phyloP scores from a whole-genome alignment of 35 echinoderm and acorn worm species.

The Stichopus chloronotus region DNA sequence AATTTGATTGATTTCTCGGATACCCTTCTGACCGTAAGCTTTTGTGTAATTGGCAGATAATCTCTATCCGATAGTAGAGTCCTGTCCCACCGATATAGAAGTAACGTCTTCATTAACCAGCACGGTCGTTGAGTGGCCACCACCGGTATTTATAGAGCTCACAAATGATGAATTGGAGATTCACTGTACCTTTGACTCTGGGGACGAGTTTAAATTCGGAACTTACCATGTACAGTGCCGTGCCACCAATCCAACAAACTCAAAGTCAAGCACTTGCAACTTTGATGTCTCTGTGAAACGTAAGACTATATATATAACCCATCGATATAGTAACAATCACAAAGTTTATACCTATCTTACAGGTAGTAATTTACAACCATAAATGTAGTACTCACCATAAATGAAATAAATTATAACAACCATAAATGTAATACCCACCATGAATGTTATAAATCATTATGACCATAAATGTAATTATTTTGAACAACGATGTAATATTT shows the following conservation, averaged over 20 bases:
- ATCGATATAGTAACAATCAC: no score
- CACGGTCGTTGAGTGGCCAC: background rate
- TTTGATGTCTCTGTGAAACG: background rate
- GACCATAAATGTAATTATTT: no score
- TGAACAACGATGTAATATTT: no score
- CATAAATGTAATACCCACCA: no score
- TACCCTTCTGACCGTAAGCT: no score
- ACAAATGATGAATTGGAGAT: background rate
- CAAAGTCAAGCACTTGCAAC: background rate
- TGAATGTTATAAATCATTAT: no score
- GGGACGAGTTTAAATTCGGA: background rate
- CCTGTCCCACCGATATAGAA: background rate
- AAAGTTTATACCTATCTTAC: no score
- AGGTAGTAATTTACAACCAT: no score
- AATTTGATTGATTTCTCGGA: no score
- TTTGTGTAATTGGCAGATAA: background rate
- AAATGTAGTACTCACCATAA: no score
- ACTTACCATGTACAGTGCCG: background rate
- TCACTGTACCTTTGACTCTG: background rate
- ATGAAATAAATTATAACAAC: no score
- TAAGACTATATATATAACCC: background rate
- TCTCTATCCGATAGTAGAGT: background rate
- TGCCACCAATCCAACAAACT: background rate
- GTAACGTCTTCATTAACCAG: background rate
- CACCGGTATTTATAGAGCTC: background rate